Base-by-base conservation (phyloP, 2,888 invertebrate genomes). In the Ennomos quercinarius region DNA sequence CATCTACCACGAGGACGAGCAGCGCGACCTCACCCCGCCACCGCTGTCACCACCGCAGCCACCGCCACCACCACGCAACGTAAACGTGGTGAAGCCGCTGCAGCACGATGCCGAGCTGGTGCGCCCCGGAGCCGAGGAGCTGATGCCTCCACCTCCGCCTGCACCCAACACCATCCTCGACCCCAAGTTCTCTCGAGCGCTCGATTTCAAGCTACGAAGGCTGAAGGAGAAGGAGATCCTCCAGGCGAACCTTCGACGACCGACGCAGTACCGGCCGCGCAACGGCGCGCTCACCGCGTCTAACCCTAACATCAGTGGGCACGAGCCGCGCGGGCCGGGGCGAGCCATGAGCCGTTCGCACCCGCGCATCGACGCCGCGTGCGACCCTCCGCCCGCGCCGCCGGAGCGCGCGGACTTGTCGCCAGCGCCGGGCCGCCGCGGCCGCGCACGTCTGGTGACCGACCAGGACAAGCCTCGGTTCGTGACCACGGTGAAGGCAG, bases 401-500 rank as follows among this genome's bases (percentile, higher is more conserved):
- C 43, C 34, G n/a, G 27, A 43, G 27, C 17, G 2, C 17, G 27
- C 27, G 43, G 27, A 10, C 43, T 6, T n/a, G 27, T 27, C 43
- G 37, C 46, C 62, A 66, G 71, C 35, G n/a, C n/a, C 48, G 48
- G n/a, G 39, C 17, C 40, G 11, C 34, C 6, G 9, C 27, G 6
- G 27, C 13, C 10, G 1, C 72, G 61, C 74, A 17, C 72, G 64
- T 41, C 68, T 53, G 72, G 71, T 10, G 67, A 66, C 9, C 70
- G 68, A 84, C 9, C 76, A 66, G 1, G 86, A 84, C 34, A 82
- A 82, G 61, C 95, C 94, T 59, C 94, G 96, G 9, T 97, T 97
- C 78, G 95, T 97, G 66, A 97, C 96, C 9, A 97, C 97, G 0
- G 97, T 97, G 43, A 96, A 95, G 71, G 94, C 94, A 51, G 97